phyloP scores from a whole-genome alignment of 2,113 vertebrate genomes.

The Varanus salvator region DNA sequence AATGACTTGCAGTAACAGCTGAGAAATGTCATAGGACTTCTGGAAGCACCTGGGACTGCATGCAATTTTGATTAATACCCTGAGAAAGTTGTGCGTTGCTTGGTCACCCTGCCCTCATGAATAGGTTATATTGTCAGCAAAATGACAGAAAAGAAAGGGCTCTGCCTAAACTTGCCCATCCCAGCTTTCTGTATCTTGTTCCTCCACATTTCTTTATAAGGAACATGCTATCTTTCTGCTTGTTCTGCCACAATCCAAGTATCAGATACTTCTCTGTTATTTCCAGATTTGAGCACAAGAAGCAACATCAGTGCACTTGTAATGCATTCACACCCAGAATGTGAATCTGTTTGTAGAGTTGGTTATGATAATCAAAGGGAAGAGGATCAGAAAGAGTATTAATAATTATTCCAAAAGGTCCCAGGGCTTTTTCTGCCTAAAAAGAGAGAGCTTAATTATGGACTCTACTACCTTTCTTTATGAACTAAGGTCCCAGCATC shows the following conservation, averaged over 20 bases:
- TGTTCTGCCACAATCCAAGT: not conserved
- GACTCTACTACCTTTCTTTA: not conserved
- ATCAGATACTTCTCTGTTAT: not conserved
- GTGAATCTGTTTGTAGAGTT: not conserved
- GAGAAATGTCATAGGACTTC: not conserved
- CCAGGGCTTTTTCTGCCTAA: not conserved
- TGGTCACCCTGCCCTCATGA: not conserved
- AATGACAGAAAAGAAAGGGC: fast-evolving
- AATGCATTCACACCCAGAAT: not conserved
- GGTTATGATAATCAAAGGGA: not conserved
- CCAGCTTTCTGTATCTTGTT: not conserved
- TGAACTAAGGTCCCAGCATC: not conserved
- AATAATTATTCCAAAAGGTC: not conserved
- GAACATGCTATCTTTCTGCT: not conserved
- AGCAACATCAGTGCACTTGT: not conserved
- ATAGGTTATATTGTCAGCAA: not conserved
- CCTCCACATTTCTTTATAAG: constrained; percentile 14
- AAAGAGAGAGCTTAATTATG: not conserved
- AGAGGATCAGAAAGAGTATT: not conserved
- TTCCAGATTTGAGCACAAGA: not conserved
- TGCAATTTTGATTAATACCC: constrained; percentile 12
- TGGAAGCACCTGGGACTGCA: not conserved
- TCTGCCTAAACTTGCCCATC: not conserved
- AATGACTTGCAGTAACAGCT: not conserved
- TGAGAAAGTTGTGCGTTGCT: not conserved